Evolutionary conservation across 2,113 vertebrate species (phyloP), one percentile per base, ranked within the genome.

Genomic region (Percina caprodes): DNA sequence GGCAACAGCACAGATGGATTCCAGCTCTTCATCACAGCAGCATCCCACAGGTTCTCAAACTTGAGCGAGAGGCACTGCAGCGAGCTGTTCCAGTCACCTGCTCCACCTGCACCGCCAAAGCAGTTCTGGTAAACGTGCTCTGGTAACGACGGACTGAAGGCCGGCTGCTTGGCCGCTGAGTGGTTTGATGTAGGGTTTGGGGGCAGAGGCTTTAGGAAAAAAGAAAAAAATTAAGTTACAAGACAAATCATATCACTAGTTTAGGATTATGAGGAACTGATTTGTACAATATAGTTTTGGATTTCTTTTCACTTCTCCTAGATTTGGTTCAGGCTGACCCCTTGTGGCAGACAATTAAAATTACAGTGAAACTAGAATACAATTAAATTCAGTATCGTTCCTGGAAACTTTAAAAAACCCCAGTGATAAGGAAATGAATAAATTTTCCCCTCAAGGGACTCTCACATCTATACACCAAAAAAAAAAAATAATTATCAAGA

Each of bases 11-110:
- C 93, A 85, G 97, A 96, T 61, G 97, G 95, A 93, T 96, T 99
- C 97, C 97, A 99, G 96, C 96, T 97, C 92, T 99, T 99, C 97
- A 99, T 98, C 95, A 99, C 95, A 85, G 98, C 96, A 77, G 98
- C 97, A 73, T 96, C 98, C 97, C 98, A 99, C 77, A 99, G 95
- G 92, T 98, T 99, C 94, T 99, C 96, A 84, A 99, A 97, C 92
- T 99, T 99, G n/a, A 96, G 95, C 0, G 95, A 95, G 80, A 95
- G 94, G 85, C 95, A 96, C 80, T 94, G 94, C 71, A 96, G 91
- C 48, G 98, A 98, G 89, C 95, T 97, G 93, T 96, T 98, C 98
- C 98, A 99, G 93, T 99, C 97, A 62, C 96, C 95, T 72, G 97
- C 74, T 12, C 96, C 91, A 76, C 87, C 87, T 0, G 90, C 80